These are phyloP conservation scores for Battus philenor DNA, from an alignment of 1,140 invertebrate species.

Conservation along the genomic window DNA sequence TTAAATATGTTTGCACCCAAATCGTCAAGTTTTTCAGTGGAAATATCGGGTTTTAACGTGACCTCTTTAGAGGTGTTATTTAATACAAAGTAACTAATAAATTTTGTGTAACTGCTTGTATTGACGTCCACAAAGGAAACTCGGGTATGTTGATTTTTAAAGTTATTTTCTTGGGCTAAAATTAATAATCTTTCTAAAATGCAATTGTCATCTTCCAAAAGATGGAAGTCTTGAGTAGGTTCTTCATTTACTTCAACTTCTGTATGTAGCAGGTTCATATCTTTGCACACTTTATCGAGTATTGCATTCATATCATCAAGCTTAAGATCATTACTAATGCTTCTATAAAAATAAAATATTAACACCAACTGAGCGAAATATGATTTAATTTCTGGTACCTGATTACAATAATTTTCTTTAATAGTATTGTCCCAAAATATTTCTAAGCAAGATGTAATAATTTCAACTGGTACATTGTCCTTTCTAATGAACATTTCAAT, in stretches of 20 bases:
- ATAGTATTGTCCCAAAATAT: constrained; percentile 66
- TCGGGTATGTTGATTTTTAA: constrained; percentile 52
- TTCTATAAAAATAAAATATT: constrained; percentile 45
- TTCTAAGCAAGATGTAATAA: constrained; percentile 73
- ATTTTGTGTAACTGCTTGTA: constrained; percentile 47
- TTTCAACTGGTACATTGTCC: constrained; percentile 77
- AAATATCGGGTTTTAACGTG: constrained; percentile 54
- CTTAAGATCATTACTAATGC: constrained; percentile 37
- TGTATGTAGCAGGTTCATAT: constrained; percentile 22
- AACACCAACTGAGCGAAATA: constrained; percentile 50
- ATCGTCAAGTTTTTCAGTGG: constrained; percentile 59
- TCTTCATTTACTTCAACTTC: constrained; percentile 15
- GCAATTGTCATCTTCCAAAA: constrained; percentile 61
- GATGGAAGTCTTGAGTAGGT: constrained; percentile 31
- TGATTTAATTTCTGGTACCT: constrained; percentile 44
- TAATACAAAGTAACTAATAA: constrained; percentile 76
- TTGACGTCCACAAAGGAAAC: constrained; percentile 54
- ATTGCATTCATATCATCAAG: constrained; percentile 40
- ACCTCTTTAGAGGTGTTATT: constrained; percentile 48
- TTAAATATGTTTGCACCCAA: constrained; percentile 79
- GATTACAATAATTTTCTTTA: constrained; percentile 24
- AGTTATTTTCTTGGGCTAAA: constrained; percentile 58
- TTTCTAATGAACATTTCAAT: constrained; percentile 83
- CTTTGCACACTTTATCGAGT: constrained; percentile 35
- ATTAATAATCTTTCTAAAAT: constrained; percentile 59